Percentiles rank a stretch among this genome's conserved stretches.
phyloP scores from a whole-genome alignment of 2,797 vertebrate species.

The Carcharodon carcharias region DNA sequence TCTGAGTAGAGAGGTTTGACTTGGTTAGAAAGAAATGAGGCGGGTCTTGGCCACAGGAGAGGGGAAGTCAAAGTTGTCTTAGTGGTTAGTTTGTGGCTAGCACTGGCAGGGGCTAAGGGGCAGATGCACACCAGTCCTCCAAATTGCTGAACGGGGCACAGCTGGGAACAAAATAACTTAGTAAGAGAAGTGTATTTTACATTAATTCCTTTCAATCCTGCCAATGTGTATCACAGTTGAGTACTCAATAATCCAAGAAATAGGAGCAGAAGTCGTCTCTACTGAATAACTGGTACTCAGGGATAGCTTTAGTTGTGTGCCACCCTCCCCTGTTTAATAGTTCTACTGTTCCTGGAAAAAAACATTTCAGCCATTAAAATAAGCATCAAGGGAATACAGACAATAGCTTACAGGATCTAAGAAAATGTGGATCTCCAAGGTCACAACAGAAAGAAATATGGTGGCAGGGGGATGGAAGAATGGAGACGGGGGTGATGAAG shows the following conservation, averaged over 20 bases:
- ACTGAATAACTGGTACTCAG: not conserved
- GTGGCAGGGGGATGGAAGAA: not conserved
- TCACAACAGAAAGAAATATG: not conserved
- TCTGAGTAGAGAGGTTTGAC: not conserved
- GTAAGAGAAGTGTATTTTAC: not conserved
- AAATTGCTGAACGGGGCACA: not conserved
- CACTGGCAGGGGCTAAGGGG: not conserved
- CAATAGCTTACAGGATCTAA: not conserved
- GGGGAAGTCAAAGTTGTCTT: not conserved
- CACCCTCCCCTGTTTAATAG: not conserved
- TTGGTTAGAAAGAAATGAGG: not conserved
- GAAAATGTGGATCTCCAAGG: not conserved
- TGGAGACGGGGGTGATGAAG: not conserved
- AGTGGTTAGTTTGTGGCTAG: not conserved
- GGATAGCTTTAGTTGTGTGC: not conserved
- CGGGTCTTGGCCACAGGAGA: not conserved
- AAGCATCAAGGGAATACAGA: not conserved
- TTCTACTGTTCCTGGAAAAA: not conserved
- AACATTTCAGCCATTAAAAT: not conserved
- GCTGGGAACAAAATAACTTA: not conserved
- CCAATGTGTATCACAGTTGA: not conserved
- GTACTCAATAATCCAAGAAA: not conserved
- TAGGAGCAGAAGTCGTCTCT: not conserved
- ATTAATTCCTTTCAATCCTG: not conserved
- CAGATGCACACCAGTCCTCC: not conserved